phyloP scores from a whole-genome alignment of 2,797 vertebrate genomes.

The Apogon talboti region DNA sequence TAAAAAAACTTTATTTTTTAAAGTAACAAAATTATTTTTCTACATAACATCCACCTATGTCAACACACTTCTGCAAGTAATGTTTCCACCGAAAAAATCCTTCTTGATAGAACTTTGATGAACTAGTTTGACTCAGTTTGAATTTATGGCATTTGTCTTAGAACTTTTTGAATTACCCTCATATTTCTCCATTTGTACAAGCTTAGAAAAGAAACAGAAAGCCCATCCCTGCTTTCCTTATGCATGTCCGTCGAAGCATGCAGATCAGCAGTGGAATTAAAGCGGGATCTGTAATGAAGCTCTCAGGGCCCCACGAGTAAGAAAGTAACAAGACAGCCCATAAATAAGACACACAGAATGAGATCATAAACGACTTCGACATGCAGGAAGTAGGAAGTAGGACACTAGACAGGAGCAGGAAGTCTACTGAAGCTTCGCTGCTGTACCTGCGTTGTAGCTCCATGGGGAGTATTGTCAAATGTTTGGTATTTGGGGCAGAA shows the following conservation, averaged over 20 bases:
- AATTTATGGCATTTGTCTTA: too few species aligned
- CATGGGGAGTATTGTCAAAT: not conserved
- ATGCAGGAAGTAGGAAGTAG: constrained; percentile 46
- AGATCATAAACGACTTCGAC: constrained; percentile 48
- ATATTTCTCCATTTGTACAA: constrained; percentile 28
- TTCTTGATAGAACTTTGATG: too few species aligned
- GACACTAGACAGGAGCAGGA: constrained; percentile 40
- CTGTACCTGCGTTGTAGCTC: constrained; percentile 12
- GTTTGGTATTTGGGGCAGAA: constrained; percentile 45
- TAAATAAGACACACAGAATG: constrained; percentile 71
- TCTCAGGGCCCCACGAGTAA: constrained; percentile 56
- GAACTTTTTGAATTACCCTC: too few species aligned
- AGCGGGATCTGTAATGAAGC: constrained; percentile 71
- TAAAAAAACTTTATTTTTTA: too few species aligned
- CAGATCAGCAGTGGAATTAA: constrained; percentile 69
- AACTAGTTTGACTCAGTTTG: too few species aligned
- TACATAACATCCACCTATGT: too few species aligned
- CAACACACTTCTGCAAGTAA: too few species aligned
- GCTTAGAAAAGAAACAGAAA: not conserved
- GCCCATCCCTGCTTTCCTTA: constrained; percentile 63
- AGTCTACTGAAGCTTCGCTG: constrained; percentile 21
- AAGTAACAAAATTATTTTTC: too few species aligned
- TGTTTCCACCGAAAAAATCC: too few species aligned
- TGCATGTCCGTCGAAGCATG: constrained; percentile 67
- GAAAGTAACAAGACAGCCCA: constrained; percentile 59